These are phyloP conservation scores for Myotis lucifugus DNA, from an alignment of 2,113 vertebrate species.

Conservation along the genomic window DNA sequence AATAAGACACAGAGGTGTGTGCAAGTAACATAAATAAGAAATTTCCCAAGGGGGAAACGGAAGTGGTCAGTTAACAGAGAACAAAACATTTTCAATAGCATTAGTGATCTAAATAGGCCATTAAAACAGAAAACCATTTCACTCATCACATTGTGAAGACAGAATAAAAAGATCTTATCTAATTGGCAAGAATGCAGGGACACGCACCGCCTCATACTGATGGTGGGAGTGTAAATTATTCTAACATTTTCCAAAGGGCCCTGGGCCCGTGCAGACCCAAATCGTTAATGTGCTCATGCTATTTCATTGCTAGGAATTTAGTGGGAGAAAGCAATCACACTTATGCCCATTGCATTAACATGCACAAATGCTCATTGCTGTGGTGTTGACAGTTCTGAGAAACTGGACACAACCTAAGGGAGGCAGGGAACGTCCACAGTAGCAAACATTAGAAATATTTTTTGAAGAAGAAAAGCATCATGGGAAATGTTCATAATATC, in stretches of 20 bases:
- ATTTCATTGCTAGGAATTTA: neutral
- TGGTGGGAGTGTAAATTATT: neutral
- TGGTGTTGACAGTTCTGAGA: accelerated
- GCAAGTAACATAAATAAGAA: neutral
- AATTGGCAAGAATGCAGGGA: neutral
- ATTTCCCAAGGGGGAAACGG: neutral
- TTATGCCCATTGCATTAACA: neutral
- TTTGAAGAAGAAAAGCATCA: neutral
- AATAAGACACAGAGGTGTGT: neutral
- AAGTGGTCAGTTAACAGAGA: neutral
- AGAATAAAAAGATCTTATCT: too few relatives aligned
- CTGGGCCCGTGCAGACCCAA: neutral
- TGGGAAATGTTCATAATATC: neutral
- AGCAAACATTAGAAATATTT: neutral
- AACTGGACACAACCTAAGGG: too few relatives aligned
- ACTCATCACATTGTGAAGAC: neutral
- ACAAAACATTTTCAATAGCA: neutral
- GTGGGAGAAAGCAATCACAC: neutral
- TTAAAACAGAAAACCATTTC: neutral
- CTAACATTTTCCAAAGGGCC: neutral
- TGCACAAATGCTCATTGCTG: neutral
- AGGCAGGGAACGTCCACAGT: accelerated
- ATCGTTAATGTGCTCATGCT: accelerated
- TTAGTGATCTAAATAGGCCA: neutral
- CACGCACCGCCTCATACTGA: neutral